A percentile compares a stretch with the other conserved stretches of the same genome.
Evolutionary conservation across 2,888 invertebrate genomes (phyloP).

Genomic region (Parnassius smintheus): DNA sequence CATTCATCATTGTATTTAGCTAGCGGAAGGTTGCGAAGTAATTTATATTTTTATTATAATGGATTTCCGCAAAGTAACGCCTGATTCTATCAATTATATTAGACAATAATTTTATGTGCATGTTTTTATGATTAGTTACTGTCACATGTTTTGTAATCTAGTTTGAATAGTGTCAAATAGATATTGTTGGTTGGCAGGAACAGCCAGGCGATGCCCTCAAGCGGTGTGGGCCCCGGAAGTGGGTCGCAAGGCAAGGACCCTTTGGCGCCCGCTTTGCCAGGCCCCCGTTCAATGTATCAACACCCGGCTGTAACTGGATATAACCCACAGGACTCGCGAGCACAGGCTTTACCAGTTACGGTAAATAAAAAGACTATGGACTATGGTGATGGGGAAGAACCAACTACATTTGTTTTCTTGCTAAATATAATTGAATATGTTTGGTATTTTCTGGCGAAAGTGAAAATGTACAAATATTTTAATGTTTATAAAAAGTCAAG

Average conservation of each 20-base stretch:
- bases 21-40: too few species aligned
- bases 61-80: too few species aligned
- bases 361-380: constrained; percentile 37
- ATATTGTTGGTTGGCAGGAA: constrained; percentile 53
- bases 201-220: constrained; percentile 62
- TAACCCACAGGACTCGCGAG: constrained; percentile 67
- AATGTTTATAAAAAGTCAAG: too few species aligned
- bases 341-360: constrained; percentile 66
- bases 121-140: background rate
- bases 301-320: constrained; percentile 71
- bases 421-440: too few species aligned
- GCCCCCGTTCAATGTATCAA: constrained; percentile 67
- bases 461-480: too few species aligned
- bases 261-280: constrained; percentile 63
- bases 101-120: background rate
- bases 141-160: background rate
- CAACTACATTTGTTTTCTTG: too few species aligned
- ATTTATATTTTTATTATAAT: too few species aligned
- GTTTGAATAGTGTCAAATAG: background rate
- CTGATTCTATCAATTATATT: background rate
- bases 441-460: too few species aligned
- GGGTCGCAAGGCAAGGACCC: constrained; percentile 74
- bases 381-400: too few species aligned
- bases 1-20: too few species aligned
- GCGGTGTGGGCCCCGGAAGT: constrained; percentile 58